These are phyloP conservation scores for Atta cephalotes DNA, from an alignment of 1,140 invertebrate species.

Conservation along the genomic window DNA sequence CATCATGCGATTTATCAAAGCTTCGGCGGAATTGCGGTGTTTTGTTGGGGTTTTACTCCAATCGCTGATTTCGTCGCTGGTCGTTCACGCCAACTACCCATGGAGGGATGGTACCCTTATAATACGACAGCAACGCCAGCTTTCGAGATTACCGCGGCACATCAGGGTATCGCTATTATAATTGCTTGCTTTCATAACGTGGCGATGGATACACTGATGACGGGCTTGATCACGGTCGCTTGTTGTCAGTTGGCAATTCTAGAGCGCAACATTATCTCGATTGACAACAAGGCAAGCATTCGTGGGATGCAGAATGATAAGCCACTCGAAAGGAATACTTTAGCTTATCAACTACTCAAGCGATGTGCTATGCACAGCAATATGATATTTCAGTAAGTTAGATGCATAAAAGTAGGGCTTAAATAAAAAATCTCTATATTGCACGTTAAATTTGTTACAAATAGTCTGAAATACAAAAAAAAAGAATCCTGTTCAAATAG, in stretches of 20 bases:
- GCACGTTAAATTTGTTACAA: too few relatives aligned
- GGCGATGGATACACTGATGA: constrained; percentile 85
- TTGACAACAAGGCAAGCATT: constrained; percentile 6
- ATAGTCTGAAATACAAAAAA: too few relatives aligned
- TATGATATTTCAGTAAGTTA: constrained; percentile 73
- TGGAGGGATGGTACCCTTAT: constrained; percentile 86
- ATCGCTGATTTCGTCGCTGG: constrained; percentile 63
- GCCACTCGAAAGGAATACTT: not conserved
- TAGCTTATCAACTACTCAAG: constrained; percentile 62
- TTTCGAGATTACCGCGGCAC: constrained; percentile 85
- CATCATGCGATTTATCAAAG: constrained; percentile 76
- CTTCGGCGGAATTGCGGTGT: constrained; percentile 65
- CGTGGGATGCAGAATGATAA: not conserved
- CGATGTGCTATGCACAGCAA: constrained; percentile 69
- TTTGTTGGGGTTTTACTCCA: constrained; percentile 73
- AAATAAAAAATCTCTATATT: too few relatives aligned
- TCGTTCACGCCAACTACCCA: constrained; percentile 64
- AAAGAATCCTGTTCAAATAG: too few relatives aligned
- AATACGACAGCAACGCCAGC: constrained; percentile 83
- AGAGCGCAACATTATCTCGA: constrained; percentile 68
- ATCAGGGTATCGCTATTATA: constrained; percentile 84
- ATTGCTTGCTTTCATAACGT: constrained; percentile 84
- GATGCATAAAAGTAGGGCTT: not conserved
- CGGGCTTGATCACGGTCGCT: constrained; percentile 84
- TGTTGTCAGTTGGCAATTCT: constrained; percentile 82